These are phyloP conservation scores for Potorous gilbertii DNA, from an alignment of 2,797 vertebrate species.

Conservation along the genomic window DNA sequence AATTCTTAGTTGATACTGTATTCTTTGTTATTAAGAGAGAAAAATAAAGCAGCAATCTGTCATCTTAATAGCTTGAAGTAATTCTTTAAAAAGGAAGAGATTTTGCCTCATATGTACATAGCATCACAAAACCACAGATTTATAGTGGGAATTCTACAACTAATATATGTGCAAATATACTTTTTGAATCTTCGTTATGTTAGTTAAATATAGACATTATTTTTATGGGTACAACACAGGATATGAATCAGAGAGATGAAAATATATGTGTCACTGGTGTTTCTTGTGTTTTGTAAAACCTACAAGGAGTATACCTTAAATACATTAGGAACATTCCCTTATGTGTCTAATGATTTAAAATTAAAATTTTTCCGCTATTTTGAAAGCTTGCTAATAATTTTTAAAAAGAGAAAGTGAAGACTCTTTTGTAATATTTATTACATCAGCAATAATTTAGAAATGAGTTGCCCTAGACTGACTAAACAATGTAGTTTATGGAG, in stretches of 20 bases:
- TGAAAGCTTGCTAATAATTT: conserved; percentile 30
- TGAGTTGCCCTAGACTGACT: not conserved
- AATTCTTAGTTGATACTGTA: conserved; percentile 15
- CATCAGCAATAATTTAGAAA: conserved; percentile 24
- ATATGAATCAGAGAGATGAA: conserved; percentile 21
- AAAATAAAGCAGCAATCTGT: not conserved
- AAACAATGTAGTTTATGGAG: not conserved
- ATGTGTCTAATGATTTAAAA: conserved; percentile 32
- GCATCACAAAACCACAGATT: not conserved
- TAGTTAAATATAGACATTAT: conserved; percentile 25
- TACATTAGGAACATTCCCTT: conserved; percentile 23
- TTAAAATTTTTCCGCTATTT: conserved; percentile 10
- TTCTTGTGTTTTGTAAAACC: conserved; percentile 17
- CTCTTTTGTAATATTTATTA: not conserved
- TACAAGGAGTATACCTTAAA: conserved; percentile 46
- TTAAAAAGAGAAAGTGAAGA: not conserved
- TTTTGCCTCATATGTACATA: conserved; percentile 5
- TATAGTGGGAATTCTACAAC: conserved; percentile 10
- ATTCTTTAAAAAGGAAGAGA: not conserved
- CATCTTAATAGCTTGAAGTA: conserved; percentile 19
- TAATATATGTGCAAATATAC: not conserved
- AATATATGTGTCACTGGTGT: not conserved
- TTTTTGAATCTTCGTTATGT: conserved; percentile 6
- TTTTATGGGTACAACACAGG: conserved; percentile 25
- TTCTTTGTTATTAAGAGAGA: not conserved